Base-by-base conservation (phyloP, 2,113 vertebrate species). In the Archilochus colubris region DNA sequence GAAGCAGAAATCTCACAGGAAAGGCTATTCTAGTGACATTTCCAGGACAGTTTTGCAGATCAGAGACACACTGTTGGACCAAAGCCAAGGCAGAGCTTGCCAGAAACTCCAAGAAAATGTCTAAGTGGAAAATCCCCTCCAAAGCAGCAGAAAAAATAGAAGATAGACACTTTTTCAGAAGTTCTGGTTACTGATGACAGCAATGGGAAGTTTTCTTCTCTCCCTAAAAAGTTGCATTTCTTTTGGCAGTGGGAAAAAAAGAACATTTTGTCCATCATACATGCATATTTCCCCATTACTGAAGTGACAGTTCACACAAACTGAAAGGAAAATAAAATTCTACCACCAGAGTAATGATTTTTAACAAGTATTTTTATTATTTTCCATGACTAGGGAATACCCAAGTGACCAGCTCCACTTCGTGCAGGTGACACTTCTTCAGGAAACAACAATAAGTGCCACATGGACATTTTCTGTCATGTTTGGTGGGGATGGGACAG, bases 1-100 rank as follows among this genome's bases (percentile, higher is more conserved):
- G 67, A 96, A 94, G 40, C 70, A 85, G n/a, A 61, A 73, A 62
- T 88, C 88, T 88, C 96, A 91, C 58, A 88, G 90, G 82, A 91
- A 95, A 88, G 36, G 21, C 59, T 88, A 19, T 85, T 88, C 82
- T 46, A 62, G 75, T 46, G 67, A 79, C 7, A 9, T 57, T 85
- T 95, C 58, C 91, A 89, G 67, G 72, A 73, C 1, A 4, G 50
- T 66, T 93, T 54, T 91, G 44, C 54, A 82, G 53, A 88, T 66
- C 62, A 85, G 72, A 93, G 50, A 76, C 24, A 36, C 21, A 10
- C 20, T 80, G n/a, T 8, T 64, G 74, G 59, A 93, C 63, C 40
- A 87, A 85, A 61, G 62, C 70, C 87, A 94, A 91, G 24, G 36
- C 67, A 82, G 75, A 89, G 40, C 50, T 85, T 50, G 79, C 67